Evolutionary conservation across 1,140 invertebrate genomes (phyloP), one percentile per base, ranked within the genome.

Genomic region (Panagrolaimus sp.): DNA sequence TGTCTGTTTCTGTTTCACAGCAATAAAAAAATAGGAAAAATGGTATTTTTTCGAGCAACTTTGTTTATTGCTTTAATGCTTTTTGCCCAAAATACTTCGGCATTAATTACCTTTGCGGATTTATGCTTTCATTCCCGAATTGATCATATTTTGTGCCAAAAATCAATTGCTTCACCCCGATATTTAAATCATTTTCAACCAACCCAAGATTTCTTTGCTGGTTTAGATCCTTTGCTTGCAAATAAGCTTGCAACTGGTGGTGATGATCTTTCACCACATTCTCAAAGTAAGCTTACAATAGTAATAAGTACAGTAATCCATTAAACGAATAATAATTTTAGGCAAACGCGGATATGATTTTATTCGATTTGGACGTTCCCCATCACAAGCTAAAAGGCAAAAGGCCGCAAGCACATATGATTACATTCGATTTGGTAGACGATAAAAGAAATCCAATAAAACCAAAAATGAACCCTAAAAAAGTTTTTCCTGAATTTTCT

Each of bases 381-480:
- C 32, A 38, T 4, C 2, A 4, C 32, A 38, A 38, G 15, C 43
- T 43, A 32, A 47, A 24, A 21, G 63, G 3, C 43, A 44, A 65
- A 65, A 65, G 21, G 63, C 63, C 24, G 45, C 43, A 14, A 17
- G 17, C 45, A 44, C 63, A 65, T 65, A 65, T 32, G 63, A 65
- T 32, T 65, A 65, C 63, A 65, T 65, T 65, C 63, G 63, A 24
- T 65, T 65, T 32, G 63, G 63, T 32, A 65, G 17, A 28, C 52
- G 52, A 26, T 58, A 28, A 58, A 58, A 12, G 10, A 4, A 15
- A 12, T 52, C 17, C 4, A 38, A 38, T 38, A 38, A 38, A 38
- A 4, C 32, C 7, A 38, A 38, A 38, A 38, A 38, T 4, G 32
- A 38, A 7, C 32, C 32, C 32, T 38, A 38, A 38, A 38, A 38